These are phyloP conservation scores for Phoebastria nigripes DNA, from an alignment of 2,797 vertebrate species.

Conservation along the genomic window DNA sequence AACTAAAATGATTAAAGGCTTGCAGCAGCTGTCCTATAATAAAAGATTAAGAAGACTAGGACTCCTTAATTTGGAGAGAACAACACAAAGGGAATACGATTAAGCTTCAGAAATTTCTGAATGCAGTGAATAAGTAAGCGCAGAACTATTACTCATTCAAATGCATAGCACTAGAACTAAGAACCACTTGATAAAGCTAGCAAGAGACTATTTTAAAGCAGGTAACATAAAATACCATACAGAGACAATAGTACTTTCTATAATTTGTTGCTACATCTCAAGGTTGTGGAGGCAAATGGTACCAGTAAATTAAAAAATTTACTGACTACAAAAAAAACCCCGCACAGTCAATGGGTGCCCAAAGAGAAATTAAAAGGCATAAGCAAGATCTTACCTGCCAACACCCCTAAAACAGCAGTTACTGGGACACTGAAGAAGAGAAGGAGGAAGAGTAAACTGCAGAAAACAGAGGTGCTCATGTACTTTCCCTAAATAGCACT, in stretches of 20 bases:
- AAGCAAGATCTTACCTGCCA: neutral
- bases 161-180: neutral
- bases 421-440: fast-evolving
- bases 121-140: neutral
- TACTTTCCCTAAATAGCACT: neutral
- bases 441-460: fast-evolving
- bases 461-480: fast-evolving
- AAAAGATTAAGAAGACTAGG: neutral
- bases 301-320: neutral
- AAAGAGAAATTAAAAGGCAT: neutral
- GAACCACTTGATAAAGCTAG: neutral
- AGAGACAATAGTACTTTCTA: neutral
- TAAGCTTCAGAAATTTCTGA: neutral
- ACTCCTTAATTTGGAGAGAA: neutral
- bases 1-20: neutral
- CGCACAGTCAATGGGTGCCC: fast-evolving
- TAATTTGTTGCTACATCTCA: neutral
- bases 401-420: neutral
- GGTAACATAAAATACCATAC: neutral
- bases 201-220: neutral
- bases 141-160: neutral
- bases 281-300: neutral
- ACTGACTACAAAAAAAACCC: neutral
- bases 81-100: neutral
- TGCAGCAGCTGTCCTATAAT: neutral